Base-by-base conservation (phyloP, 1,140 invertebrate species). In the Acromyrmex charruanus region DNA sequence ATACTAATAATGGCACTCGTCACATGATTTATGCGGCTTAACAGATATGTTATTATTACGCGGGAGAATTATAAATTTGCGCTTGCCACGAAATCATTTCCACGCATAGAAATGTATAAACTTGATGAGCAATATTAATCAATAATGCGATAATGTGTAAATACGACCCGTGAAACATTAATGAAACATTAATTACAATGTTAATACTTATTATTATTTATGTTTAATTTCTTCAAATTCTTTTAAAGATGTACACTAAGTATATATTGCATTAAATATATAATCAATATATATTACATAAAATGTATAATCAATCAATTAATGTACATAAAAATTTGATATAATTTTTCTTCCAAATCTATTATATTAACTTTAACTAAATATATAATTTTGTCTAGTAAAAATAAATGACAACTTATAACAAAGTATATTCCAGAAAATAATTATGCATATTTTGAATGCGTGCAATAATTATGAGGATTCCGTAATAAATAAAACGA, bases 1-100 rank as follows among this genome's bases (percentile, higher is more conserved):
- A 86, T 89, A 31, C 28, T 86, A 81, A 89, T 89, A 39, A 35
- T 9, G 10, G 5, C 4, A 68, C 53, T 39, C 49, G 61, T 44
- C 31, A 86, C 79, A 81, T 89, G 75, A 88, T 89, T 89, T 88
- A 89, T 72, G 66, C 59, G 35, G 74, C 18, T 18, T 72, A 39
- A 58, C 79, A 53, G 66, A 74, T 58, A 35, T 58, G 25, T 53
- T 71, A 86, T 53, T 53, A 69, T 79, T 58, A 72, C 55, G 71
- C 66, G n/a, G 35, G 35, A 58, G 28, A 77, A 77, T 74, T 80
- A 86, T 31, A 74, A 88, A 85, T 89, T 89, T 86, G 35, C 35
- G 55, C 58, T 75, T 66, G 18, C 55, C 10, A 18, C 18, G 16
- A 53, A 28, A 88, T 74, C 12, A 31, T 44, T 71, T 61, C 39